A percentile compares a stretch with the other conserved stretches of the same genome.
Evolutionary conservation across 2,113 vertebrate species (phyloP).

Genomic region (Malurus alboscapulatus): DNA sequence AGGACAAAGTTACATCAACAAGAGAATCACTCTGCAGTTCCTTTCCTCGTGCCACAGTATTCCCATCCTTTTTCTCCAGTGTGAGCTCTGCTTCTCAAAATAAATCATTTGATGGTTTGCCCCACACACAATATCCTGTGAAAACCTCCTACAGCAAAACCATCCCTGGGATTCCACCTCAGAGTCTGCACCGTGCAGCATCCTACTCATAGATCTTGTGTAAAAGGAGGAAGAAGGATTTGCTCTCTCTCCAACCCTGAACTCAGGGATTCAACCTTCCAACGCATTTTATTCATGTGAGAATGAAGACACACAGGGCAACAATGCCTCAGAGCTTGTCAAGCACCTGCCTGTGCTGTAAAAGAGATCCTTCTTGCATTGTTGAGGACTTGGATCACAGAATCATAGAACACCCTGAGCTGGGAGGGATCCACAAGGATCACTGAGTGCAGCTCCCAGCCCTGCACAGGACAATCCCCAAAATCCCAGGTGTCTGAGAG

Average conservation of each 20-base stretch:
- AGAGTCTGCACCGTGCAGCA: not conserved
- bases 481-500: not conserved
- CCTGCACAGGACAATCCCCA: not conserved
- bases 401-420: not conserved
- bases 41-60: not conserved
- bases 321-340: not conserved
- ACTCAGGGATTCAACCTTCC: not conserved
- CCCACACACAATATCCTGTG: not conserved
- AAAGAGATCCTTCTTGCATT: not conserved
- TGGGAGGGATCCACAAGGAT: not conserved
- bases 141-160: not conserved
- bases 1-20: not conserved
- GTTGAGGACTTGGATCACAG: not conserved
- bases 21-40: not conserved
- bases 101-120: not conserved
- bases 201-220: not conserved
- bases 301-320: rapidly evolving
- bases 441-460: not conserved
- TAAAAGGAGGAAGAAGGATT: not conserved
- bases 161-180: not conserved
- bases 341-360: not conserved
- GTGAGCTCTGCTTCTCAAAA: not conserved
- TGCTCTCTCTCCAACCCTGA: not conserved
- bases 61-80: not conserved
- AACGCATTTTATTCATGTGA: not conserved